Evolutionary conservation across 2,888 invertebrate genomes (phyloP).

Genomic region (Gibbula magus): DNA sequence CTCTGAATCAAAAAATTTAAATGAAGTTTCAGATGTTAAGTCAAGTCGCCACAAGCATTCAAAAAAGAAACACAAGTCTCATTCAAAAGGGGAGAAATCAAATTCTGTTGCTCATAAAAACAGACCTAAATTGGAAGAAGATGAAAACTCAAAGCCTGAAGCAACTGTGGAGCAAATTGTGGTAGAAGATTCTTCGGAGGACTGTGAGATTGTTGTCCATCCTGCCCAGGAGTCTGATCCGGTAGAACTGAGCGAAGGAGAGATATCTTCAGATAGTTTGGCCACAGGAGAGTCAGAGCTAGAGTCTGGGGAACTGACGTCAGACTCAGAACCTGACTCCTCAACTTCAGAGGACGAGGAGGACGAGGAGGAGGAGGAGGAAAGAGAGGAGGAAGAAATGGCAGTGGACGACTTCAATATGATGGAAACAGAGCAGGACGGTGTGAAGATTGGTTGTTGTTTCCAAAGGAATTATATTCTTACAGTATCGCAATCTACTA

Average conservation of each 20-base stretch:
- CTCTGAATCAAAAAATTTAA: background rate
- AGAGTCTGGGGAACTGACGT: constrained; percentile 49
- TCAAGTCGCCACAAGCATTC: constrained; percentile 19
- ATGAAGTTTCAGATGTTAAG: background rate
- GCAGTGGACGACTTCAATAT: background rate
- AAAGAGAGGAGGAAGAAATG: background rate
- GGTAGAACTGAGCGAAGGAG: background rate
- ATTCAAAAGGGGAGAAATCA: background rate
- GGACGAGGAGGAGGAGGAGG: background rate
- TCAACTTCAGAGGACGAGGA: constrained; percentile 2
- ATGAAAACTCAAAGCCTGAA: background rate
- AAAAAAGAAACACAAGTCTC: constrained; percentile 1
- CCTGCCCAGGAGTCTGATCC: background rate
- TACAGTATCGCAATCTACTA: no score
- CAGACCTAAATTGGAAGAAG: background rate
- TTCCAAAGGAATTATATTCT: no score
- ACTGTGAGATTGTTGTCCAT: background rate
- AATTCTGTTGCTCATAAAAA: background rate
- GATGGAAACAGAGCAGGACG: background rate
- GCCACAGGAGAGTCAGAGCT: constrained; percentile 44
- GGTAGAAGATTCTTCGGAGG: background rate
- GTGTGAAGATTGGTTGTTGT: background rate
- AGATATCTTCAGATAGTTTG: constrained; percentile 34
- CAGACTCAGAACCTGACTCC: background rate
- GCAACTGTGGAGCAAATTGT: background rate